Evolutionary conservation across 2,113 vertebrate species (phyloP).

Genomic region (Otocyon megalotis): DNA sequence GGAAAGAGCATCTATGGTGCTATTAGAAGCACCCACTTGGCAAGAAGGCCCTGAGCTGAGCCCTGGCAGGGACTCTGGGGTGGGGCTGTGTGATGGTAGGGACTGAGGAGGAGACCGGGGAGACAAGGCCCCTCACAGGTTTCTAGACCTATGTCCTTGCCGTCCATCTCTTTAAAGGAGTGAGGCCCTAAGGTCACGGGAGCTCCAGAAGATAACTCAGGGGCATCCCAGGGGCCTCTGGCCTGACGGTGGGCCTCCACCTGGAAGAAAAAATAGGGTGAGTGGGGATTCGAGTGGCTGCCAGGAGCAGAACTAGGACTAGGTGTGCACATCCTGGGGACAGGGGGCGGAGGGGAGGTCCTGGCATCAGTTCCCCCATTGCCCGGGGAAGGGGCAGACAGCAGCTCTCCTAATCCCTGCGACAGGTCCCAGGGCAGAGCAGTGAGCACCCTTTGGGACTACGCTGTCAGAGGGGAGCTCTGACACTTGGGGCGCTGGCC

Average conservation of each 20-base stretch:
- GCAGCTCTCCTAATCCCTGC: not conserved
- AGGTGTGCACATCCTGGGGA: not conserved
- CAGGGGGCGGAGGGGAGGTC: not conserved
- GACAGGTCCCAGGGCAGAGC: not conserved
- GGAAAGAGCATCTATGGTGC: not conserved
- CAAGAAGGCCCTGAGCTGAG: not conserved
- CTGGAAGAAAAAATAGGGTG: not conserved
- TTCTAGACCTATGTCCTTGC: constrained; percentile 9
- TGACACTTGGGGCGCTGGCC: not conserved
- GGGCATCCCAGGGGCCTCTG: not conserved
- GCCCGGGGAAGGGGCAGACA: no score
- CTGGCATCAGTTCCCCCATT: no score
- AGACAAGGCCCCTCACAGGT: not conserved
- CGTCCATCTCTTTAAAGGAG: not conserved
- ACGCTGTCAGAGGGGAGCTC: not conserved
- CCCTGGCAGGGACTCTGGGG: not conserved
- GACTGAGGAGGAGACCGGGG: not conserved
- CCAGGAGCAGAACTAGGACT: not conserved
- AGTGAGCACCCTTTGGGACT: not conserved
- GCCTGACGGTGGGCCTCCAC: not conserved
- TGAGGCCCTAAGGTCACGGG: not conserved
- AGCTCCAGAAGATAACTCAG: not conserved
- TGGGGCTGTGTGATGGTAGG: not conserved
- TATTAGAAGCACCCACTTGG: not conserved
- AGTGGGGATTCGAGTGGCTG: not conserved